These are phyloP conservation scores for Scaptomyza parva DNA, from an alignment of 2,888 invertebrate species.

Conservation along the genomic window DNA sequence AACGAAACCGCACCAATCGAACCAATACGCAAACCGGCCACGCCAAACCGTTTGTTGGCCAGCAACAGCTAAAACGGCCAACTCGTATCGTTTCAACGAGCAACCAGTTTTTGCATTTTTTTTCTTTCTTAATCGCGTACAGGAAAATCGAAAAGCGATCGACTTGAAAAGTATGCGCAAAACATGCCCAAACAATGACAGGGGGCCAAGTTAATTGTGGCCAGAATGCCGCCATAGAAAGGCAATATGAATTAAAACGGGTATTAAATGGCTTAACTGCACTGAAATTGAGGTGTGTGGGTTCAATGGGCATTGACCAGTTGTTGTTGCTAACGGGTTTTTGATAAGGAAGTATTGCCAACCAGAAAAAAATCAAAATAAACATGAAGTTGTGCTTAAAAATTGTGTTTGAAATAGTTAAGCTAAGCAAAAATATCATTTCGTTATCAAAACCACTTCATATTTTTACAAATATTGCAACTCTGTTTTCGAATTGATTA, in stretches of 20 bases:
- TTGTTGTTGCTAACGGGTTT: conserved; percentile 23
- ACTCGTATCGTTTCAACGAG: conserved; percentile 29
- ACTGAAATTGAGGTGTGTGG: conserved; percentile 42
- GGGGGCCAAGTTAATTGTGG: conserved; percentile 37
- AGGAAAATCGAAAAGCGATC: conserved; percentile 63
- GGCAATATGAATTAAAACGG: conserved; percentile 15
- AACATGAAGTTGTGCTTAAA: not conserved
- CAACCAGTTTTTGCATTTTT: conserved; percentile 39
- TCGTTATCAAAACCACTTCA: too few relatives aligned
- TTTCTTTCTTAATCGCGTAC: conserved; percentile 26
- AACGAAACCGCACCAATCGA: conserved; percentile 60
- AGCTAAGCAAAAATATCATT: not conserved
- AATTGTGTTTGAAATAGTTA: not conserved
- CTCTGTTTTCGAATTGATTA: too few relatives aligned
- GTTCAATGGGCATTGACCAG: conserved; percentile 48
- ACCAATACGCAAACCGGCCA: conserved; percentile 51
- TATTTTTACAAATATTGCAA: too few relatives aligned
- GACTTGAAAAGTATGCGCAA: conserved; percentile 57
- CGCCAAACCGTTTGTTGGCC: conserved; percentile 47
- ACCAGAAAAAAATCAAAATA: not conserved
- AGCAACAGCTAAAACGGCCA: conserved; percentile 24
- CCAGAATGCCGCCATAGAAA: conserved; percentile 52
- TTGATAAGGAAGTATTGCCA: conserved; percentile 9
- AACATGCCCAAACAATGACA: conserved; percentile 42
- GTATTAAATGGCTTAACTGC: conserved; percentile 1